A percentile compares a stretch with the other conserved stretches of the same genome.
phyloP scores from a whole-genome alignment of 2,888 invertebrate genomes.

The Julus scandinavius region DNA sequence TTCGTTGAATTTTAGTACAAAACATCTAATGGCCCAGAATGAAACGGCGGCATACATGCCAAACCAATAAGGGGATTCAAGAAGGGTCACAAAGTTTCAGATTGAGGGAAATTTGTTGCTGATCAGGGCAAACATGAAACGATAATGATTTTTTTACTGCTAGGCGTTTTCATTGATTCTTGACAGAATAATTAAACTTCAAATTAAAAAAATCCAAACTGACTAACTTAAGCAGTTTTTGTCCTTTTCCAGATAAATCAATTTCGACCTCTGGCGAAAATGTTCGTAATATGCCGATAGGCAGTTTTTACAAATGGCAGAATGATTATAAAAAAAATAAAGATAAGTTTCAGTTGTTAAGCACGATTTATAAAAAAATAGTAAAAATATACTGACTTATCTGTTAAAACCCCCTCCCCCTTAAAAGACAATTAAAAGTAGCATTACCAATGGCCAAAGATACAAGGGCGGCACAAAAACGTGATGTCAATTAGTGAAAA shows the following conservation, averaged over 20 bases:
- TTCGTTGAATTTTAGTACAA: neutral
- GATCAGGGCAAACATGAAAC: neutral
- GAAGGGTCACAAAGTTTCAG: neutral
- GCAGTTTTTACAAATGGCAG: neutral
- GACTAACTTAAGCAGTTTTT: neutral
- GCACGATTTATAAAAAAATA: neutral
- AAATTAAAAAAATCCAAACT: neutral
- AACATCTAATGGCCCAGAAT: constrained; percentile 24
- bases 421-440: neutral
- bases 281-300: neutral
- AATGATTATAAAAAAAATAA: neutral
- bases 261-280: too few relatives aligned
- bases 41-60: neutral
- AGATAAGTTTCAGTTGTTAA: neutral
- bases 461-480: constrained; percentile 3
- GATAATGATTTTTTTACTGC: neutral
- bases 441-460: neutral
- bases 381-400: neutral
- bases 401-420: neutral
- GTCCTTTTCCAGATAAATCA: neutral
- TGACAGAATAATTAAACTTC: neutral
- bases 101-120: neutral
- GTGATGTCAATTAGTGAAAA: neutral
- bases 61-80: neutral
- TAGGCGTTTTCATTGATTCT: neutral